Percentiles rank a stretch among this genome's conserved stretches.
Evolutionary conservation across 2,797 vertebrate species (phyloP).

Genomic region (Gymnodraco acuticeps): DNA sequence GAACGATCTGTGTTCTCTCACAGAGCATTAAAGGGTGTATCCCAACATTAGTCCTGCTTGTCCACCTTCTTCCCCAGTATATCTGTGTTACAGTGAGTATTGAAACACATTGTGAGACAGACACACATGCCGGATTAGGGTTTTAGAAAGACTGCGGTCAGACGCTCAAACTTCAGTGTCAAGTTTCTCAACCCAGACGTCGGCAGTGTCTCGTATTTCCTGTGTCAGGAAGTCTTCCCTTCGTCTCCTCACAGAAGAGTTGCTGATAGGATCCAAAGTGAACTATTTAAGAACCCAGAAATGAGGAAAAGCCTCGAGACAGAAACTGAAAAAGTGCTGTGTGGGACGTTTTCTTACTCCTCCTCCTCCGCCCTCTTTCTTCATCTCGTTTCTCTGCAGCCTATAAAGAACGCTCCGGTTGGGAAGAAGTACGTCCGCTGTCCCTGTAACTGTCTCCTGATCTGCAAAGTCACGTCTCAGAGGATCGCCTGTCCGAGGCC

Average conservation of each 20-base stretch:
- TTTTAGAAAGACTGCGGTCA: not conserved
- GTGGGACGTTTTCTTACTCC: not conserved
- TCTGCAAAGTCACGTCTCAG: slow-evolving; percentile 96
- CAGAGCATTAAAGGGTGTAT: no score
- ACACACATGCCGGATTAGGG: no score
- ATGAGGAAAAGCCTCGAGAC: not conserved
- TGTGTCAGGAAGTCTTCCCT: not conserved
- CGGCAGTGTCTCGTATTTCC: not conserved
- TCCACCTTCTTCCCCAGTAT: no score
- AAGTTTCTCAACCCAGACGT: not conserved
- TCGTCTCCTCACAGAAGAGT: not conserved
- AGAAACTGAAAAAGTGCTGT: not conserved
- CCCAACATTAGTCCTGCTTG: no score
- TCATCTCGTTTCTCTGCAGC: slow-evolving; percentile 78
- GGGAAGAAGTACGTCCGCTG: slow-evolving; percentile 97
- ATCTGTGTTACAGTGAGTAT: no score
- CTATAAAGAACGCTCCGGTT: slow-evolving; percentile 94
- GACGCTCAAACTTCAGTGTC: not conserved
- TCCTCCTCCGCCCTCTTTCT: not conserved
- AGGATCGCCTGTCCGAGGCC: slow-evolving; percentile 94
- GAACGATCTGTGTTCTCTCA: no score
- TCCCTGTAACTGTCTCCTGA: slow-evolving; percentile 96
- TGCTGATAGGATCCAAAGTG: not conserved
- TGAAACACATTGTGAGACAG: no score
- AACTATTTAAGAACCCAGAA: not conserved